Percentiles rank a stretch among this genome's conserved stretches.
Evolutionary conservation across 2,888 invertebrate genomes (phyloP).

Genomic region (Eueremaeus valkanovi): DNA sequence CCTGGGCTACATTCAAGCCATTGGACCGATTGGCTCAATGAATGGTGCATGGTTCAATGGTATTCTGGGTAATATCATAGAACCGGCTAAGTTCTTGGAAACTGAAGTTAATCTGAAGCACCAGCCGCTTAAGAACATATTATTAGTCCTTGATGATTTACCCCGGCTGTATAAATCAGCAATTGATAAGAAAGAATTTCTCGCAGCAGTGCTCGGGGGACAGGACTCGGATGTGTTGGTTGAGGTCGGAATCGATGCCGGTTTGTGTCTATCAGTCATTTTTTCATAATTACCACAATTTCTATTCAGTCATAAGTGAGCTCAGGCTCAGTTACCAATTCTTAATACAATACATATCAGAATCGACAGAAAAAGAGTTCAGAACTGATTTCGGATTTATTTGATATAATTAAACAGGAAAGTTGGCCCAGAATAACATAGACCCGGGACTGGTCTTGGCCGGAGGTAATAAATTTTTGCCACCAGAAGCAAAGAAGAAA

Average conservation of each 20-base stretch:
- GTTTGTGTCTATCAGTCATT: background rate
- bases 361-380: too few relatives aligned
- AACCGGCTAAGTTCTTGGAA: background rate
- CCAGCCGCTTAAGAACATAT: constrained; percentile 3
- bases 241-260: background rate
- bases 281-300: background rate
- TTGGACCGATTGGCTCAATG: background rate
- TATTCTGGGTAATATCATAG: background rate
- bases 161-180: background rate
- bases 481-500: background rate
- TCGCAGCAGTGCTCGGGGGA: background rate
- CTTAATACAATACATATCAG: too few relatives aligned
- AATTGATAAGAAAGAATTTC: background rate
- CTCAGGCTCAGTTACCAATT: too few relatives aligned
- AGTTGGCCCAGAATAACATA: background rate
- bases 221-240: constrained; percentile 8
- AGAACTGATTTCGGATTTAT: too few relatives aligned
- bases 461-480: background rate
- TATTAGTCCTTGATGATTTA: background rate
- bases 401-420: constrained; percentile 6
- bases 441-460: background rate
- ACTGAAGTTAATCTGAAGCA: background rate
- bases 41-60: background rate
- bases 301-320: too few relatives aligned
- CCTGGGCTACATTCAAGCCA: background rate